phyloP scores from a whole-genome alignment of 2,797 vertebrate species.

The Heterohyrax brucei region DNA sequence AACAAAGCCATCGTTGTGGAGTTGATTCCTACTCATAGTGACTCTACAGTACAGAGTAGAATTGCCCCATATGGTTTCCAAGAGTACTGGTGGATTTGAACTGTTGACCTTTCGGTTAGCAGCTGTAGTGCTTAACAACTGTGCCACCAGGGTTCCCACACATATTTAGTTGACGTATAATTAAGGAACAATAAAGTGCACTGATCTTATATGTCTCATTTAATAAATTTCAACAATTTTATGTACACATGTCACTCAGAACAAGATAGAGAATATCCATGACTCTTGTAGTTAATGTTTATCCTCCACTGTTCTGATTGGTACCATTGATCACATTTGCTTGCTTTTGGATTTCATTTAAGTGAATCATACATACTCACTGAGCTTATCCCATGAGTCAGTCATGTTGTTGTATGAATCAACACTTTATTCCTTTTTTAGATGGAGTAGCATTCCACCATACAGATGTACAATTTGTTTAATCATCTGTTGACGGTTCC shows the following conservation, averaged over 20 bases:
- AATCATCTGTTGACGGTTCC: too few relatives aligned
- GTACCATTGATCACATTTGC: not conserved
- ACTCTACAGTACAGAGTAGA: too few relatives aligned
- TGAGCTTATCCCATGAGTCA: not conserved
- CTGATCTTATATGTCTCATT: not conserved
- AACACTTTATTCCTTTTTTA: not conserved
- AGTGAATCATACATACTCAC: fast-evolving
- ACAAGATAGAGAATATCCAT: not conserved
- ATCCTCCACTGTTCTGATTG: not conserved
- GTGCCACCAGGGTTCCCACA: too few relatives aligned
- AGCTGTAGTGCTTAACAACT: too few relatives aligned
- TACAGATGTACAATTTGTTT: too few relatives aligned
- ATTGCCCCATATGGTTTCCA: too few relatives aligned
- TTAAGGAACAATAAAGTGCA: not conserved
- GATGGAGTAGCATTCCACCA: too few relatives aligned
- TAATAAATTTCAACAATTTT: not conserved
- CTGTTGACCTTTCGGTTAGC: too few relatives aligned
- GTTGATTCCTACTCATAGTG: too few relatives aligned
- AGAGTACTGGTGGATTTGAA: too few relatives aligned
- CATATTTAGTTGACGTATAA: not conserved
- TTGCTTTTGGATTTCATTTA: not conserved
- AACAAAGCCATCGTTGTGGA: too few relatives aligned
- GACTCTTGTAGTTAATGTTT: not conserved
- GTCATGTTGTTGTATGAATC: not conserved
- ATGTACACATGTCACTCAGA: not conserved